Percentiles rank a stretch among this genome's conserved stretches.
Conservation (phyloP, 2,888 invertebrate genomes). For the Sarcophaga caerulescens region DNA sequence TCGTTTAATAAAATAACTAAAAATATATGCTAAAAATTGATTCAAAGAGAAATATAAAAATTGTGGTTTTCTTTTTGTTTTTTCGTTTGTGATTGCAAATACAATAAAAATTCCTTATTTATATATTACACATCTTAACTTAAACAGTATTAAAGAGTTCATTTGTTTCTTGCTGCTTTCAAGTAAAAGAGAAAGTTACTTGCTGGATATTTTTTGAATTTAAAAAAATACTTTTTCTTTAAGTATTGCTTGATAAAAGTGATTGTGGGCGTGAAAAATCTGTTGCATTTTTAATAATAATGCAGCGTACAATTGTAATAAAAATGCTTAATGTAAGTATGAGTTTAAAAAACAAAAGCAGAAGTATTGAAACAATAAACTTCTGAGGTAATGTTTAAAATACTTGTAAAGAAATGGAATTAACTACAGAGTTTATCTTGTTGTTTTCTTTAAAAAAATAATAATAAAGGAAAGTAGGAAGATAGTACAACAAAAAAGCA, state of each 20-base stretch:
- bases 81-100: too few relatives aligned
- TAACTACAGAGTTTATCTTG: too few relatives aligned
- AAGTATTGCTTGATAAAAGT: background rate
- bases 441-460: too few relatives aligned
- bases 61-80: background rate
- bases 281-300: too few relatives aligned
- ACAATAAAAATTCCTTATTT: conserved; percentile 4
- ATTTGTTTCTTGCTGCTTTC: conserved; percentile 18
- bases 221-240: conserved; percentile 20
- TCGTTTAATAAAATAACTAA: conserved; percentile 8
- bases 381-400: too few relatives aligned
- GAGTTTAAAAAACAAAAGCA: too few relatives aligned
- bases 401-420: too few relatives aligned
- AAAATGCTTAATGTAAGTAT: too few relatives aligned
- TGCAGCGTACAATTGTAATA: too few relatives aligned
- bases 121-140: conserved; percentile 58
- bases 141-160: conserved; percentile 24
- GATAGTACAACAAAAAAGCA: background rate
- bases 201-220: background rate
- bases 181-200: too few relatives aligned
- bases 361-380: too few relatives aligned
- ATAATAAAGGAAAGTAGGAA: background rate
- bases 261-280: too few relatives aligned
- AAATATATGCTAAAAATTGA: background rate
- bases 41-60: conserved; percentile 6